Conservation (phyloP, 2,888 invertebrate genomes). For the Eumerus sabulonum region DNA sequence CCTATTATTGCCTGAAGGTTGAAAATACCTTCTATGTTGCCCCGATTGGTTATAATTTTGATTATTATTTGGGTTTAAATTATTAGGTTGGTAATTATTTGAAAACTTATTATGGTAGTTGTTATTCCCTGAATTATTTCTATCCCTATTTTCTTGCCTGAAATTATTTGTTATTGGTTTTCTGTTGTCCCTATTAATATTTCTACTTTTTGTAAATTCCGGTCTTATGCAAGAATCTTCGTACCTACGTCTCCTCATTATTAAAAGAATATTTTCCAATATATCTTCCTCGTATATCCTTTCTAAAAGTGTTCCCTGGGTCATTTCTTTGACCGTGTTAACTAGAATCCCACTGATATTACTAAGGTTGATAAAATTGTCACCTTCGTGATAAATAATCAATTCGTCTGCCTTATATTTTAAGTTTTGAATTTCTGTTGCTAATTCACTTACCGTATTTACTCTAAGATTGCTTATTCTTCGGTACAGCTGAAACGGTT, state of each 20-base stretch:
- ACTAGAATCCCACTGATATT: slow-evolving; percentile 5
- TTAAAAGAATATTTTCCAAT: slow-evolving; percentile 3
- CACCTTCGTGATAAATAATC: slow-evolving; percentile 34
- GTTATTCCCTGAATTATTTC: too few species aligned
- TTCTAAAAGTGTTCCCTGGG: neutral
- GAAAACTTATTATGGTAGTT: too few species aligned
- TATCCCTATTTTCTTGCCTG: too few species aligned
- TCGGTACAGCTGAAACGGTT: slow-evolving; percentile 1
- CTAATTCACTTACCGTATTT: slow-evolving; percentile 51
- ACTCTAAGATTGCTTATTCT: slow-evolving; percentile 2
- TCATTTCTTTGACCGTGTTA: slow-evolving; percentile 2
- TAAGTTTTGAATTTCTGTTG: slow-evolving; percentile 33
- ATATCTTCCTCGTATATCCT: slow-evolving; percentile 1
- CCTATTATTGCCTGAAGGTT: slow-evolving; percentile 9
- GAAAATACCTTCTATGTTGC: slow-evolving; percentile 6
- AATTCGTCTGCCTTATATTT: slow-evolving; percentile 51
- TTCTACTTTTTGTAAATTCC: too few species aligned
- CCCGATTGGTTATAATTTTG: neutral
- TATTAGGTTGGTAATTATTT: too few species aligned
- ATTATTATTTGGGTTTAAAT: neutral
- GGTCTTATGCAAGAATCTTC: neutral
- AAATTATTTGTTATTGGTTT: slow-evolving; percentile 1
- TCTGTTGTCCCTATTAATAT: too few species aligned
- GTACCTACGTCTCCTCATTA: slow-evolving; percentile 11
- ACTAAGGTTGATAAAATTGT: neutral